Conservation (phyloP, 2,797 vertebrate genomes). For the Miopithecus talapoin region DNA sequence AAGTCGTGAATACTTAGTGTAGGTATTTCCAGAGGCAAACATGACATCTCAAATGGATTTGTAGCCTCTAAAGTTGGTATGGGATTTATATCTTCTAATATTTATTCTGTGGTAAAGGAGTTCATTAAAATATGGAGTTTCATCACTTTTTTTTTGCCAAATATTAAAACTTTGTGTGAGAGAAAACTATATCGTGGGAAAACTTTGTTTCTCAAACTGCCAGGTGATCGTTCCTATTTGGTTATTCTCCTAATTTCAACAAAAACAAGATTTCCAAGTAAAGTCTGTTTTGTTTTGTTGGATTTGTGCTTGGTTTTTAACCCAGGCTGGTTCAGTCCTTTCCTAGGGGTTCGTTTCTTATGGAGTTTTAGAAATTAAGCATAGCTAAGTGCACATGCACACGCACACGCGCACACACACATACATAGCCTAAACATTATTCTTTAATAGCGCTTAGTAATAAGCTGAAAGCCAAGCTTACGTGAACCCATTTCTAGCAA, state of each 20-base stretch:
- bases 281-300: background rate
- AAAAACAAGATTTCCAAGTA: background rate
- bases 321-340: background rate
- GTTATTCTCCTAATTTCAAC: constrained; percentile 43
- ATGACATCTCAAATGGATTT: background rate
- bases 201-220: background rate
- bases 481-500: constrained; percentile 59
- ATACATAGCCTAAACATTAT: background rate
- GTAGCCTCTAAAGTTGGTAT: background rate
- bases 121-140: background rate
- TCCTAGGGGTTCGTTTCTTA: background rate
- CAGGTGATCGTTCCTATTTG: background rate
- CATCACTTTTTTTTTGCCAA: background rate
- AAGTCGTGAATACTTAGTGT: background rate
- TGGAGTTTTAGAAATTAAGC: constrained; percentile 43
- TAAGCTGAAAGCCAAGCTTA: constrained; percentile 46
- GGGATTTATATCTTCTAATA: background rate
- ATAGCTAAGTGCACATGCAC: background rate
- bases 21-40: background rate
- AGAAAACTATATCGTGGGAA: background rate
- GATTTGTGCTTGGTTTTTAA: constrained; percentile 23
- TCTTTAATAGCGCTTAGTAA: constrained; percentile 60
- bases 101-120: background rate
- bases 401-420: background rate
- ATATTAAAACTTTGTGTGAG: background rate